Evolutionary conservation across 1,140 invertebrate species (phyloP).

Genomic region (Euwallacea fornicatus): DNA sequence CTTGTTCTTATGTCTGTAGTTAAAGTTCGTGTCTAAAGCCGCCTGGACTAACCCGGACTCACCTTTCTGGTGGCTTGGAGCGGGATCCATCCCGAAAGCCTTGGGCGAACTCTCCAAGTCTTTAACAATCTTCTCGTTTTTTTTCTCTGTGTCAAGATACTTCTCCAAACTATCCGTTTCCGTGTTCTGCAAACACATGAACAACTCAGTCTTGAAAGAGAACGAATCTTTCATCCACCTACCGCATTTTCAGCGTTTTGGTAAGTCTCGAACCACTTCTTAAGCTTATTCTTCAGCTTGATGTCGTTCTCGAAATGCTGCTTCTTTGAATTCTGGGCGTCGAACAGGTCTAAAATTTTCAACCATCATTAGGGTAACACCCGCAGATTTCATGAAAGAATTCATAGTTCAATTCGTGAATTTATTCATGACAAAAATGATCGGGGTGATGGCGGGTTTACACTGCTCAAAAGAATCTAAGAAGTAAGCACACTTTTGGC

Average conservation of each 20-base stretch:
- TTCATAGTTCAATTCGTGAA: too few relatives aligned
- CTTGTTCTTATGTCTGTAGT: background rate
- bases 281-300: slow-evolving; percentile 37
- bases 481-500: too few relatives aligned
- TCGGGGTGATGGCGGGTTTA: too few relatives aligned
- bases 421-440: too few relatives aligned
- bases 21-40: too few relatives aligned
- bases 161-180: slow-evolving; percentile 13
- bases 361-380: too few relatives aligned
- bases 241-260: slow-evolving; percentile 24
- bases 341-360: slow-evolving; percentile 23
- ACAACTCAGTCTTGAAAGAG: background rate
- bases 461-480: too few relatives aligned
- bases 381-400: background rate
- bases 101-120: slow-evolving; percentile 42
- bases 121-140: slow-evolving; percentile 44
- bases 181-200: slow-evolving; percentile 14
- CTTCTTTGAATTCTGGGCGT: slow-evolving; percentile 30
- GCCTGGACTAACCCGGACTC: background rate
- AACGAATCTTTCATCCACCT: background rate
- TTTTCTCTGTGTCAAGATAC: slow-evolving; percentile 30
- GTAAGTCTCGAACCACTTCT: slow-evolving; percentile 35
- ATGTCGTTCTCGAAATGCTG: slow-evolving; percentile 31
- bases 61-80: slow-evolving; percentile 28
- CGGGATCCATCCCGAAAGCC: slow-evolving; percentile 44